Evolutionary conservation across 2,888 invertebrate genomes (phyloP).

Genomic region (Cosmia pyralina): DNA sequence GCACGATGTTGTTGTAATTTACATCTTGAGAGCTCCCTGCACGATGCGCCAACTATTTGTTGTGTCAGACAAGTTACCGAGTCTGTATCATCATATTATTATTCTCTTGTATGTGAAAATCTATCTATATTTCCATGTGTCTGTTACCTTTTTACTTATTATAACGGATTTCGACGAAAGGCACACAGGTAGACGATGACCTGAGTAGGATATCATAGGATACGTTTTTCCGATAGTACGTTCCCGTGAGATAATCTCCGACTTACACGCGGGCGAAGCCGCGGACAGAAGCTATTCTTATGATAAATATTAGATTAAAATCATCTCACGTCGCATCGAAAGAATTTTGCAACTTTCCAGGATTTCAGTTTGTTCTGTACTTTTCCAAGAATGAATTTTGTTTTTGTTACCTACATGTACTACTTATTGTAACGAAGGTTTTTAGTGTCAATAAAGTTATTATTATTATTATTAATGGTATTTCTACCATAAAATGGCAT

Average conservation of each 20-base stretch:
- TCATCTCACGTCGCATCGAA: background rate
- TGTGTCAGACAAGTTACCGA: constrained; percentile 41
- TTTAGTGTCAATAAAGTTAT: no score
- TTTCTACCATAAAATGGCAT: background rate
- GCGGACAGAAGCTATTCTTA: background rate
- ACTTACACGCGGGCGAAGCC: background rate
- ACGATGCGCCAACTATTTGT: constrained; percentile 33
- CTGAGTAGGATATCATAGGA: no score
- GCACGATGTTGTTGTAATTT: constrained; percentile 37
- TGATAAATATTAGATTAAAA: background rate
- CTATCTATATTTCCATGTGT: background rate
- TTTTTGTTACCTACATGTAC: no score
- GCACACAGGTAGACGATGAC: background rate
- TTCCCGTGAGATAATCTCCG: background rate
- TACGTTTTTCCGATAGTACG: background rate
- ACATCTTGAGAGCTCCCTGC: constrained; percentile 40
- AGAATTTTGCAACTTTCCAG: background rate
- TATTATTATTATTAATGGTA: no score
- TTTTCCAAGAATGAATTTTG: no score
- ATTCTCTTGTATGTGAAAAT: background rate
- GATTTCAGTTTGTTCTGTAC: background rate
- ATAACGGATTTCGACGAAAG: background rate
- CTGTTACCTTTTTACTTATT: background rate
- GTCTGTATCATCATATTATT: constrained; percentile 5
- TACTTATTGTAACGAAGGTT: no score